A percentile compares a stretch with the other conserved stretches of the same genome.
phyloP scores from a whole-genome alignment of 2,113 vertebrate species.

The Nestor notabilis region DNA sequence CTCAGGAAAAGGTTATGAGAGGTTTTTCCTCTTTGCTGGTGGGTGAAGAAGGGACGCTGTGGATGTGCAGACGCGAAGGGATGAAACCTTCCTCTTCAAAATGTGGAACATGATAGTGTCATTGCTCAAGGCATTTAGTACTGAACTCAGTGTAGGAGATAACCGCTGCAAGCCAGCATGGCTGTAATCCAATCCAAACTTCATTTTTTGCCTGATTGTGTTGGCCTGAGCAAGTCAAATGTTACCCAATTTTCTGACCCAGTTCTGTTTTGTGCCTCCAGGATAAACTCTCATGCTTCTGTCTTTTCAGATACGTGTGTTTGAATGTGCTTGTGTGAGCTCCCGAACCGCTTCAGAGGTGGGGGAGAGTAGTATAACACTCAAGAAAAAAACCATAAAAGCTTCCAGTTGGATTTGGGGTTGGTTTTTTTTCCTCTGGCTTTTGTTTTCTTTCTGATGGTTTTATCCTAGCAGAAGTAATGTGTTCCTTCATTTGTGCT shows the following conservation, averaged over 20 bases:
- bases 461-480: background rate
- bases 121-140: background rate
- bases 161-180: background rate
- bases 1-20: background rate
- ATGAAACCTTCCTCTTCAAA: background rate
- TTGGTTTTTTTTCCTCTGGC: rapidly evolving
- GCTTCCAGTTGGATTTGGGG: background rate
- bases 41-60: background rate
- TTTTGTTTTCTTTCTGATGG: background rate
- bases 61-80: background rate
- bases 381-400: background rate
- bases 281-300: slow-evolving; percentile 18
- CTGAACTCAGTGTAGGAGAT: background rate
- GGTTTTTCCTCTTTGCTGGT: background rate
- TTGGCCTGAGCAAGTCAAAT: slow-evolving; percentile 36
- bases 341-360: background rate
- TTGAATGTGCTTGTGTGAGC: background rate
- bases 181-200: slow-evolving; percentile 35
- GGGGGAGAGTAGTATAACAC: background rate
- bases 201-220: slow-evolving; percentile 27
- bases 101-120: background rate
- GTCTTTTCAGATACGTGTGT: background rate
- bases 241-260: slow-evolving; percentile 52
- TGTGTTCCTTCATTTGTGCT: background rate
- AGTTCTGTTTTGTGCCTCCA: slow-evolving; percentile 43